A percentile compares a stretch with the other conserved stretches of the same genome.
Evolutionary conservation across 2,888 invertebrate species (phyloP).

Genomic region (Drosophila subsilvestris): DNA sequence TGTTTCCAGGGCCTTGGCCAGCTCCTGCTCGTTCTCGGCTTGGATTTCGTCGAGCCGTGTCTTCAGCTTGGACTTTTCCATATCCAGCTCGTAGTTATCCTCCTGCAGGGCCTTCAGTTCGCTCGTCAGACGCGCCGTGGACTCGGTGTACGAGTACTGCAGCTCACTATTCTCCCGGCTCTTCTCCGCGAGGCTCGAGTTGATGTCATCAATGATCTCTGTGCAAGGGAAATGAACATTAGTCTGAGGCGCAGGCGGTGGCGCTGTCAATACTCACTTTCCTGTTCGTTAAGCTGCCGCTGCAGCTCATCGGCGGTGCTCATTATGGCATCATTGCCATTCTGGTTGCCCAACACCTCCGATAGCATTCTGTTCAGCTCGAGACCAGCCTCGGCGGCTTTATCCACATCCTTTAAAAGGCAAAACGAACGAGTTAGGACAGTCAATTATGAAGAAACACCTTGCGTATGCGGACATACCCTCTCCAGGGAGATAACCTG

Average conservation of each 20-base stretch:
- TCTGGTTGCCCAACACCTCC: conserved; percentile 88
- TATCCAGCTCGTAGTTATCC: conserved; percentile 85
- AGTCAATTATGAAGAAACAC: no score
- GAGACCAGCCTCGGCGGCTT: conserved; percentile 91
- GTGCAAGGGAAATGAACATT: conserved; percentile 7
- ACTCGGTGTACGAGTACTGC: conserved; percentile 82
- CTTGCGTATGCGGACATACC: conserved; percentile 78
- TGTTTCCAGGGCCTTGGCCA: conserved; percentile 78
- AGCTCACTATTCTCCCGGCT: conserved; percentile 86
- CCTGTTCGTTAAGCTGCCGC: conserved; percentile 87
- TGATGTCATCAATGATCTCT: conserved; percentile 85
- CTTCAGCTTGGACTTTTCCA: conserved; percentile 82
- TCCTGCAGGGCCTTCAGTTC: conserved; percentile 86
- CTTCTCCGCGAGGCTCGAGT: conserved; percentile 85
- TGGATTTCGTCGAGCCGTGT: conserved; percentile 81
- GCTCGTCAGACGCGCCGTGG: conserved; percentile 85
- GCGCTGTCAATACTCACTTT: conserved; percentile 81
- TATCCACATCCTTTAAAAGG: conserved; percentile 87
- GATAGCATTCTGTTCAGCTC: conserved; percentile 89
- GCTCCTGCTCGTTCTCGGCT: conserved; percentile 82
- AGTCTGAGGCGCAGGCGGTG: neutral
- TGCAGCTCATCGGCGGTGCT: conserved; percentile 88
- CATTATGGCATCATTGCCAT: conserved; percentile 87
- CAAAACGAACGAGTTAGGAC: neutral
- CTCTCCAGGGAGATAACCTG: conserved; percentile 88